These are phyloP conservation scores for Ruditapes philippinarum DNA, from an alignment of 1,140 invertebrate species.

Conservation along the genomic window DNA sequence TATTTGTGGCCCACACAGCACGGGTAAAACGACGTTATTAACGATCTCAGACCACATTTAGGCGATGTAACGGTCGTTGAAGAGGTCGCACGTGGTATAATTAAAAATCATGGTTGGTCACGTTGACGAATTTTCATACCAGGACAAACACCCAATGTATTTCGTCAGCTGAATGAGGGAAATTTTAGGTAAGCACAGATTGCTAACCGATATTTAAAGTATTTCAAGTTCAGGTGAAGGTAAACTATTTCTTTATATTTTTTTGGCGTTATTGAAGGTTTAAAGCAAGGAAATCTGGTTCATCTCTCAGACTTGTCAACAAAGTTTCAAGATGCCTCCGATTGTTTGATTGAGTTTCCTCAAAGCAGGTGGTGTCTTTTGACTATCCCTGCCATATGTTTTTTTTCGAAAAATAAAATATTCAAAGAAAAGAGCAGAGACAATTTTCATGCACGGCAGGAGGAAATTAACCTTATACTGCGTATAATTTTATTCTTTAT, in stretches of 20 bases:
- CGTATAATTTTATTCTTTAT: too few relatives aligned
- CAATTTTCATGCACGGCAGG: too few relatives aligned
- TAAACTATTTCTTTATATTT: background rate
- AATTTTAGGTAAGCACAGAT: conserved; percentile 68
- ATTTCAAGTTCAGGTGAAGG: conserved; percentile 26
- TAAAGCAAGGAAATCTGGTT: too few relatives aligned
- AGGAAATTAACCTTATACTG: too few relatives aligned
- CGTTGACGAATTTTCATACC: conserved; percentile 68
- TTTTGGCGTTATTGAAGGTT: too few relatives aligned
- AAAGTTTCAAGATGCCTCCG: too few relatives aligned
- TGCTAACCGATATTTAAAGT: conserved; percentile 43
- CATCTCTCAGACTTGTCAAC: too few relatives aligned
- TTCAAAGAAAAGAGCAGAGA: too few relatives aligned
- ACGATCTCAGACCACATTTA: conserved; percentile 64
- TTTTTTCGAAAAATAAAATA: too few relatives aligned
- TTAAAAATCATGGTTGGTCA: conserved; percentile 58
- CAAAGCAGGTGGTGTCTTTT: too few relatives aligned
- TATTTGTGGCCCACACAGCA: conserved; percentile 71
- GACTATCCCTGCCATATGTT: too few relatives aligned
- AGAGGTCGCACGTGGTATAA: conserved; percentile 69
- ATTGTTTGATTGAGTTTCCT: too few relatives aligned
- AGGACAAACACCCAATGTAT: conserved; percentile 63
- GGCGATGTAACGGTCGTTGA: conserved; percentile 39
- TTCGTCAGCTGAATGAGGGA: conserved; percentile 66
- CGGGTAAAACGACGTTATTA: conserved; percentile 72